phyloP scores from a whole-genome alignment of 2,888 invertebrate genomes.

The Trypoxylon attenuatum region DNA sequence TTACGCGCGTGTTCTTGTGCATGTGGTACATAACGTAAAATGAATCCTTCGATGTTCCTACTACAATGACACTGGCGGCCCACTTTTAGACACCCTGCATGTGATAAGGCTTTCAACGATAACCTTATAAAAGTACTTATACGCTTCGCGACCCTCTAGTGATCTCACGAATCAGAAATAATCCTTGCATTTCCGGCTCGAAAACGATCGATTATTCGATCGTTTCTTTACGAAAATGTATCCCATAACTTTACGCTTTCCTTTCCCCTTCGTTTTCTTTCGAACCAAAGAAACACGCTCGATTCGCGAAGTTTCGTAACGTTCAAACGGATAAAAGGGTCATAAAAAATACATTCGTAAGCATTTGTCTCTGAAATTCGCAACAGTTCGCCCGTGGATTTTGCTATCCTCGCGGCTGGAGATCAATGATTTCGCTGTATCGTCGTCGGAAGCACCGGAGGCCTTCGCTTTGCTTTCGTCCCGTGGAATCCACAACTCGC shows the following conservation, averaged over 20 bases:
- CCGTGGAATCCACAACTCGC: not conserved
- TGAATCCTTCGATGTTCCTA: no score
- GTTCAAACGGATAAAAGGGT: conserved; percentile 49
- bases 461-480: not conserved
- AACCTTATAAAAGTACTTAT: conserved; percentile 49
- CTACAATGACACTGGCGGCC: conserved; percentile 52
- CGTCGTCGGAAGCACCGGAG: conserved; percentile 4
- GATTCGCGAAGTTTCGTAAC: conserved; percentile 24
- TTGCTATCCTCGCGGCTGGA: not conserved
- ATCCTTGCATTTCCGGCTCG: conserved; percentile 1
- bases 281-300: conserved; percentile 34
- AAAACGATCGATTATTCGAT: no score
- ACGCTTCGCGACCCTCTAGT: conserved; percentile 24
- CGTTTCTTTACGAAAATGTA: no score
- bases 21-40: no score
- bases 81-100: conserved; percentile 55
- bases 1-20: conserved; percentile 16
- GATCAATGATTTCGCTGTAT: conserved; percentile 5
- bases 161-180: conserved; percentile 27
- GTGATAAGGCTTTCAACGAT: conserved; percentile 54
- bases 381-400: conserved; percentile 20
- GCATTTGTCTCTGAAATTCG: conserved; percentile 48
- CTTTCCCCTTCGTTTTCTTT: not conserved
- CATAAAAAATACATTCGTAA: conserved; percentile 59
- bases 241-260: no score